phyloP scores from a whole-genome alignment of 2,797 vertebrate species.

The Anguilla anguilla region DNA sequence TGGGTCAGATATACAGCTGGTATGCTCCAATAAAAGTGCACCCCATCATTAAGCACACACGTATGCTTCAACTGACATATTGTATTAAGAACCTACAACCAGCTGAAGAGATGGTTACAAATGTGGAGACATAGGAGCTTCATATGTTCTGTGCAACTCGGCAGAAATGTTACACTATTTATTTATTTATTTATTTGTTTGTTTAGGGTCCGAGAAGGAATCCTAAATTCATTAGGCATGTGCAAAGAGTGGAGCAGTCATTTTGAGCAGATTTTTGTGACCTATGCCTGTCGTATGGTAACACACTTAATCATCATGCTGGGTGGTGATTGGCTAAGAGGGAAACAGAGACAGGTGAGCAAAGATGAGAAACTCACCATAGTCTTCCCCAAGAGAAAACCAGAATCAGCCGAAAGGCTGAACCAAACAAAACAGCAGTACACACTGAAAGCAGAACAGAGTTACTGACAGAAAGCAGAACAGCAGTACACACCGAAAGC shows the following conservation, averaged over 20 bases:
- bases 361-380: too few relatives aligned
- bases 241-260: not conserved
- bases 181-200: not conserved
- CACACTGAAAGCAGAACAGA: too few relatives aligned
- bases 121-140: not conserved
- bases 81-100: not conserved
- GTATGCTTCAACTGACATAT: not conserved
- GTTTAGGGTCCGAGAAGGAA: not conserved
- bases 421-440: too few relatives aligned
- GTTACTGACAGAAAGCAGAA: too few relatives aligned
- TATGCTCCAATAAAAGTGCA: too few relatives aligned
- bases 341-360: not conserved
- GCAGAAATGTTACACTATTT: not conserved
- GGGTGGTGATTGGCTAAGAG: not conserved
- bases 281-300: not conserved
- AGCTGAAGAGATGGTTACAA: not conserved
- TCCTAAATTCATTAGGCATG: not conserved
- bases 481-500: too few relatives aligned
- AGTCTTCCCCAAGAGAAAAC: not conserved
- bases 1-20: not conserved
- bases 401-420: too few relatives aligned
- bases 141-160: not conserved
- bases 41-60: not conserved
- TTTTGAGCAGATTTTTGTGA: not conserved
- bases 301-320: not conserved